Percentiles rank a stretch among this genome's conserved stretches.
Conservation (phyloP, 2,888 invertebrate genomes). For the Aphidoletes aphidimyza region DNA sequence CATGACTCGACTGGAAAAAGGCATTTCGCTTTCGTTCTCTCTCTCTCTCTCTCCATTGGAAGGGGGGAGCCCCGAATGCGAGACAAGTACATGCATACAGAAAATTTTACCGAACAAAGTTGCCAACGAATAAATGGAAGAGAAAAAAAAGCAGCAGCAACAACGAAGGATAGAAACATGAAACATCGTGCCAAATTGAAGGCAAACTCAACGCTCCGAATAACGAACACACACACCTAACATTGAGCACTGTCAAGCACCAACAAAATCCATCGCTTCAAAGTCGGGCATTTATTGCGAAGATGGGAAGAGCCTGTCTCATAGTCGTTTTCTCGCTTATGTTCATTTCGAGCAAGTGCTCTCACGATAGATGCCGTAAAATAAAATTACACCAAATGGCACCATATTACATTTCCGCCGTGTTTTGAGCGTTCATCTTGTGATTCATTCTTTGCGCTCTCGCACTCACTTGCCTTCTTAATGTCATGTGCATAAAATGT, state of each 20-base stretch:
- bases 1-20: conserved; percentile 57
- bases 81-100: background rate
- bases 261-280: too few species aligned
- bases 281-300: too few species aligned
- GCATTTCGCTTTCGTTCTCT: too few species aligned
- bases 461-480: background rate
- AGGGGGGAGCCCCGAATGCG: background rate
- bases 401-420: background rate
- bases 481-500: background rate
- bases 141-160: background rate
- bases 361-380: background rate
- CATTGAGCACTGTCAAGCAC: too few species aligned
- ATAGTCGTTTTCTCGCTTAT: too few species aligned
- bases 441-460: background rate
- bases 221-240: too few species aligned
- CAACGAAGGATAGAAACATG: background rate
- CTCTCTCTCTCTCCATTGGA: background rate
- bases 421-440: conserved; percentile 39
- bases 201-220: background rate
- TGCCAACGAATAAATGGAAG: background rate
- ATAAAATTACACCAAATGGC: conserved; percentile 38
- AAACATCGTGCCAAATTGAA: background rate
- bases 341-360: background rate
- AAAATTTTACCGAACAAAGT: background rate
- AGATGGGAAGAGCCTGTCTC: too few species aligned